A percentile compares a stretch with the other conserved stretches of the same genome.
These are phyloP conservation scores for Squalus acanthias DNA, from an alignment of 2,797 vertebrate genomes.

Conservation along the genomic window DNA sequence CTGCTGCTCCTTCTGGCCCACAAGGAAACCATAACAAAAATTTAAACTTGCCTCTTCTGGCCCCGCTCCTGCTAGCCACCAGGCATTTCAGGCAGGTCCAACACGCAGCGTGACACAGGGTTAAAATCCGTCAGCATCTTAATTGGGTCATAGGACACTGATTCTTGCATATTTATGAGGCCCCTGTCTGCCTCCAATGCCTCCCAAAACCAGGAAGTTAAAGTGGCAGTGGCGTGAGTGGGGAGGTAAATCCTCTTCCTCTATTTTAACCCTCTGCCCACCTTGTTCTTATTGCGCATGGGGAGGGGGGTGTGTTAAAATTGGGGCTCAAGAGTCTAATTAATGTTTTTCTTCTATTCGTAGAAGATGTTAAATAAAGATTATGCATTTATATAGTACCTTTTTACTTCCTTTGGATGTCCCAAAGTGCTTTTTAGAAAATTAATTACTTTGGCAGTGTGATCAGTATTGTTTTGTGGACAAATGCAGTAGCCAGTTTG, in stretches of 20 bases:
- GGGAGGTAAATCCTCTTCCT: background rate
- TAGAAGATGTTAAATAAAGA: background rate
- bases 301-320: too few species aligned
- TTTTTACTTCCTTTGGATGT: background rate
- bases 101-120: background rate
- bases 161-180: background rate
- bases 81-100: too few species aligned
- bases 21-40: background rate
- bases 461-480: background rate
- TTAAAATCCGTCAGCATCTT: background rate
- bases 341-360: background rate
- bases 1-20: background rate
- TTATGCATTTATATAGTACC: too few species aligned
- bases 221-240: background rate
- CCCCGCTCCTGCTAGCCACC: background rate
- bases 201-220: background rate
- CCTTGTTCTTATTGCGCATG: background rate
- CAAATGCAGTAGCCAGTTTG: background rate
- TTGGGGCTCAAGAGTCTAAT: background rate
- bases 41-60: background rate
- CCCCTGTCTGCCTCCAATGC: background rate
- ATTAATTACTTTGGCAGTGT: background rate
- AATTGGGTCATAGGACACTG: background rate
- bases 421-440: background rate
- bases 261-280: background rate